phyloP scores from a whole-genome alignment of 2,888 invertebrate genomes.

The Chrysolina americana region DNA sequence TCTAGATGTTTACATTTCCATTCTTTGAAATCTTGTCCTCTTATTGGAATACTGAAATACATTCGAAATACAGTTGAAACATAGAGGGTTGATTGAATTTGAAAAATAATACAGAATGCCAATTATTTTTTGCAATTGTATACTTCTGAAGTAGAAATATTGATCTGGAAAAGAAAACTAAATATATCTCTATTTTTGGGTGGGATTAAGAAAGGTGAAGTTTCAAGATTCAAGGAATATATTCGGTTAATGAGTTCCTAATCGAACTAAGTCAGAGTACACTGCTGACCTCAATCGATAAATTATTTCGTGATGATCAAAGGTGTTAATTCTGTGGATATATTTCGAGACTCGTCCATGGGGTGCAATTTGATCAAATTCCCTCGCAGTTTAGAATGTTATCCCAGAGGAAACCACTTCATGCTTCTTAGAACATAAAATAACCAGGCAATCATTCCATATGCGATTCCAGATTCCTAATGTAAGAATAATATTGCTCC shows the following conservation, averaged over 20 bases:
- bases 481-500: neutral
- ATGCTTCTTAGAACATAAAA: slow-evolving; percentile 51
- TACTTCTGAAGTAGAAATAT: no score
- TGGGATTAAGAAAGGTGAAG: no score
- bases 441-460: slow-evolving; percentile 52
- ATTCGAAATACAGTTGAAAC: no score
- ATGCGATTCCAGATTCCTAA: slow-evolving; percentile 44
- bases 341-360: slow-evolving; percentile 55
- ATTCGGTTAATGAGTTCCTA: neutral
- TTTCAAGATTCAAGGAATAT: no score
- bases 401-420: slow-evolving; percentile 54
- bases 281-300: slow-evolving; percentile 11
- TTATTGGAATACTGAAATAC: no score
- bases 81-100: no score
- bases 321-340: slow-evolving; percentile 54
- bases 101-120: no score
- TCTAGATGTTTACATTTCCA: no score
- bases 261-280: slow-evolving; percentile 9
- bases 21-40: no score
- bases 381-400: slow-evolving; percentile 54
- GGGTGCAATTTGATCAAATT: slow-evolving; percentile 57
- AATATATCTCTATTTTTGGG: no score
- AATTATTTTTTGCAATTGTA: no score
- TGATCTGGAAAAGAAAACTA: no score
- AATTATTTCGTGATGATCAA: slow-evolving; percentile 54